phyloP scores from a whole-genome alignment of 1,140 invertebrate species.

The Drosophila sechellia region DNA sequence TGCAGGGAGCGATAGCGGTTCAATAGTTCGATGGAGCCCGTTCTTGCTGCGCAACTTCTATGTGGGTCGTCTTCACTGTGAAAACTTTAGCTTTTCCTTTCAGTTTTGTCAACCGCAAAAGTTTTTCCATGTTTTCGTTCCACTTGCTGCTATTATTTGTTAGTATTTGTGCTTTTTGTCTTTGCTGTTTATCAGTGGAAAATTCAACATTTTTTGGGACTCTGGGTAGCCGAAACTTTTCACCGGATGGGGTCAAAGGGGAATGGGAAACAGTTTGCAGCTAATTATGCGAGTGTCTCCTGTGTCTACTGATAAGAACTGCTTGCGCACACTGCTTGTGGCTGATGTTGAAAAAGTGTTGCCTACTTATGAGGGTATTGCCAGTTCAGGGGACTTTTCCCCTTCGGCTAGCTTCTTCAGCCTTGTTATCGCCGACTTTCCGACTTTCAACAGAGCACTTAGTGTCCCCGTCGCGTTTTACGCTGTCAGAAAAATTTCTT shows the following conservation, averaged over 20 bases:
- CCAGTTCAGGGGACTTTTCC: background rate
- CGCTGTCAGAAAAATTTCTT: slow-evolving; percentile 37
- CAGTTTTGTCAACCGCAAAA: slow-evolving; percentile 66
- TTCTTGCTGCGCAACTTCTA: slow-evolving; percentile 52
- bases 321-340: slow-evolving; percentile 1
- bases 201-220: slow-evolving; percentile 57
- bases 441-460: slow-evolving; percentile 31
- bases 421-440: slow-evolving; percentile 12
- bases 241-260: background rate
- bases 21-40: slow-evolving; percentile 8
- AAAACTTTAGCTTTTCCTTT: slow-evolving; percentile 36
- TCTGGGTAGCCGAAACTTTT: slow-evolving; percentile 17
- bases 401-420: background rate
- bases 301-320: slow-evolving; percentile 52
- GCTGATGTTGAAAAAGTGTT: slow-evolving; percentile 25
- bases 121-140: slow-evolving; percentile 44
- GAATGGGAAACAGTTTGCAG: slow-evolving; percentile 27
- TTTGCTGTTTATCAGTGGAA: slow-evolving; percentile 57
- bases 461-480: background rate
- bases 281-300: slow-evolving; percentile 64
- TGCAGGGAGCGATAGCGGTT: background rate
- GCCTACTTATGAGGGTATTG: slow-evolving; percentile 37
- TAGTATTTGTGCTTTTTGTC: slow-evolving; percentile 10
- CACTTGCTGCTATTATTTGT: background rate
- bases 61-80: slow-evolving; percentile 38